These are phyloP conservation scores for Blennius ocellaris DNA, from an alignment of 2,113 vertebrate genomes.

Conservation along the genomic window DNA sequence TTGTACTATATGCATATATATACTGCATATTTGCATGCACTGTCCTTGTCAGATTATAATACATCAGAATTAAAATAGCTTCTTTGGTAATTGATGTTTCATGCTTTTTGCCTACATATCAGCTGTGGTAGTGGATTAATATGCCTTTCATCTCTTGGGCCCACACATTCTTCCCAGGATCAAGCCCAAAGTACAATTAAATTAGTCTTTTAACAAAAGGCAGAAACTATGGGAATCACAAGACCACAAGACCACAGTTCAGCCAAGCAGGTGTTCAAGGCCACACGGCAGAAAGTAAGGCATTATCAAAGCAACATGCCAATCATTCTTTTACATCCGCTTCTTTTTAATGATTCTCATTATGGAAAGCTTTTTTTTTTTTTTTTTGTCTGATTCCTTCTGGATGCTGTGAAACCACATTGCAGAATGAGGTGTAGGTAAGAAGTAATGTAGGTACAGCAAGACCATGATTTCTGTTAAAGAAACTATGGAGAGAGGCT, in stretches of 20 bases:
- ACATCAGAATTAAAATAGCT: neutral
- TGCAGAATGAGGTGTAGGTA: slow-evolving; percentile 5
- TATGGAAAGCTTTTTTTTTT: slow-evolving; percentile 14
- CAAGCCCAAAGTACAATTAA: slow-evolving; percentile 82
- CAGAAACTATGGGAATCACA: slow-evolving; percentile 77
- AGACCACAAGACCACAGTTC: slow-evolving; percentile 81
- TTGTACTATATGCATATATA: neutral
- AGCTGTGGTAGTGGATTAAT: slow-evolving; percentile 74
- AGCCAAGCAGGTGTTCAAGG: slow-evolving; percentile 63
- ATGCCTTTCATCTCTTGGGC: slow-evolving; percentile 77
- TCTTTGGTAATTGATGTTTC: slow-evolving; percentile 22
- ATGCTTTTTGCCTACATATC: slow-evolving; percentile 52
- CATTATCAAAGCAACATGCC: slow-evolving; percentile 54
- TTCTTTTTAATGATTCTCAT: slow-evolving; percentile 9
- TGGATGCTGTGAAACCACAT: slow-evolving; percentile 7
- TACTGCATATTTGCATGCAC: neutral
- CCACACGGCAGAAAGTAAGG: slow-evolving; percentile 55
- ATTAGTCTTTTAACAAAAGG: slow-evolving; percentile 78
- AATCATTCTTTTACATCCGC: slow-evolving; percentile 52
- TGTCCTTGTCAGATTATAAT: neutral
- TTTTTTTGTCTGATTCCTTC: slow-evolving; percentile 2
- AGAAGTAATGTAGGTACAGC: slow-evolving; percentile 19
- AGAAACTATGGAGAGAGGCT: slow-evolving; percentile 19
- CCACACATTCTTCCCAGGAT: slow-evolving; percentile 83
- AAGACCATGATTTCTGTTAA: slow-evolving; percentile 23